Conservation (phyloP, 1,140 invertebrate species). For the Drosophila seguyi region DNA sequence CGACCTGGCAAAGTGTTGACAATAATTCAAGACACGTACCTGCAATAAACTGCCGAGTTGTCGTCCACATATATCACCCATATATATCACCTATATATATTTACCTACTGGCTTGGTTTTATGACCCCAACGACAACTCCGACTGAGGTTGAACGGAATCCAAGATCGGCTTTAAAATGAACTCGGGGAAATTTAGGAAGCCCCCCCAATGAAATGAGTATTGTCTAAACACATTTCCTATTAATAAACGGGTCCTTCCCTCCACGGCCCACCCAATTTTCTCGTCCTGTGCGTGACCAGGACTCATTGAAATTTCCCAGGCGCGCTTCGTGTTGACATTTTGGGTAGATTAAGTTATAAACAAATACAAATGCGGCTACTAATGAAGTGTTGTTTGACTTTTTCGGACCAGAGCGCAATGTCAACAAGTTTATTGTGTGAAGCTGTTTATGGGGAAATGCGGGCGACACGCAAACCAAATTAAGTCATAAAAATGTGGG, state of each 20-base stretch:
- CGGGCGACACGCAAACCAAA: constrained; percentile 69
- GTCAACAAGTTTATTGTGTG: constrained; percentile 82
- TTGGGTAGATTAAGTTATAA: constrained; percentile 79
- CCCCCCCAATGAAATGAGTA: constrained; percentile 17
- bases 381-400: constrained; percentile 81
- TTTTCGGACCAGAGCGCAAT: constrained; percentile 42
- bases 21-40: constrained; percentile 80
- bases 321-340: constrained; percentile 66
- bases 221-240: constrained; percentile 37
- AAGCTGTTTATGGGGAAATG: constrained; percentile 69
- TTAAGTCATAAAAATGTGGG: constrained; percentile 75
- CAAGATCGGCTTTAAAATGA: constrained; percentile 36
- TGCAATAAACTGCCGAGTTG: constrained; percentile 72
- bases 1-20: constrained; percentile 65
- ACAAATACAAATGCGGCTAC: constrained; percentile 79
- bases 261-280: neutral
- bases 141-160: constrained; percentile 2
- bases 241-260: constrained; percentile 18
- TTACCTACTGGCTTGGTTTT: constrained; percentile 33
- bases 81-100: constrained; percentile 29
- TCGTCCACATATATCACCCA: constrained; percentile 33
- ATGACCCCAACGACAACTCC: constrained; percentile 16
- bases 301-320: constrained; percentile 62
- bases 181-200: neutral
- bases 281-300: constrained; percentile 65